Percentiles rank a stretch among this genome's conserved stretches.
These are phyloP conservation scores for Tauraco erythrolophus DNA, from an alignment of 2,113 vertebrate species.

Conservation along the genomic window DNA sequence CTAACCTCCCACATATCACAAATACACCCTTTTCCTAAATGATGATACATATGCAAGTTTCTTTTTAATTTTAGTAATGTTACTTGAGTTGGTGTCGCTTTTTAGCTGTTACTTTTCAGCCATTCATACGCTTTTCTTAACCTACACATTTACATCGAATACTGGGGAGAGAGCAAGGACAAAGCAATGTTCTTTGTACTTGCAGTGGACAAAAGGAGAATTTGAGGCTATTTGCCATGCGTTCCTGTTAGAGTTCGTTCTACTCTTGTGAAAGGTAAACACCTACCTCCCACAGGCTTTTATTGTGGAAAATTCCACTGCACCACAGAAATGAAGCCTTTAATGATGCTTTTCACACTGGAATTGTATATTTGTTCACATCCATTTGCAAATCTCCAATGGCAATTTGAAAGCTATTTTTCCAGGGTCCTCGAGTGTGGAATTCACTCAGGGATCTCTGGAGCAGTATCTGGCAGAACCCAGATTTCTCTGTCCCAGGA, in stretches of 20 bases:
- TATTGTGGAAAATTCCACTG: neutral
- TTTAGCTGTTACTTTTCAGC: neutral
- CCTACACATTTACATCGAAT: neutral
- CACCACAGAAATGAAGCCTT: neutral
- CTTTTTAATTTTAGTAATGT: neutral
- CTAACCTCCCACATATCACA: neutral
- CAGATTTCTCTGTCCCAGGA: neutral
- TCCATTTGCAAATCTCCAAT: neutral
- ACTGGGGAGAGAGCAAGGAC: neutral
- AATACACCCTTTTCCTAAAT: neutral
- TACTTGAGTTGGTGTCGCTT: neutral
- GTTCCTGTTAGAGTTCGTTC: neutral
- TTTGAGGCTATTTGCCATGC: neutral
- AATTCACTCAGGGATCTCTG: neutral
- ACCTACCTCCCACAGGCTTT: neutral
- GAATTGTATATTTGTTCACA: neutral
- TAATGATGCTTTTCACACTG: neutral
- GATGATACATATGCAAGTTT: neutral
- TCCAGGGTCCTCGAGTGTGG: rapidly evolving
- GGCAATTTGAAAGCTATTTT: neutral
- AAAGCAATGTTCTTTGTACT: neutral
- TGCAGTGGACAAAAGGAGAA: neutral
- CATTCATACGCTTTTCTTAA: neutral
- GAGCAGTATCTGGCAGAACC: neutral
- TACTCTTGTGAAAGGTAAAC: neutral